Conservation (phyloP, 2,888 invertebrate species). For the Digitonthophagus gazella region DNA sequence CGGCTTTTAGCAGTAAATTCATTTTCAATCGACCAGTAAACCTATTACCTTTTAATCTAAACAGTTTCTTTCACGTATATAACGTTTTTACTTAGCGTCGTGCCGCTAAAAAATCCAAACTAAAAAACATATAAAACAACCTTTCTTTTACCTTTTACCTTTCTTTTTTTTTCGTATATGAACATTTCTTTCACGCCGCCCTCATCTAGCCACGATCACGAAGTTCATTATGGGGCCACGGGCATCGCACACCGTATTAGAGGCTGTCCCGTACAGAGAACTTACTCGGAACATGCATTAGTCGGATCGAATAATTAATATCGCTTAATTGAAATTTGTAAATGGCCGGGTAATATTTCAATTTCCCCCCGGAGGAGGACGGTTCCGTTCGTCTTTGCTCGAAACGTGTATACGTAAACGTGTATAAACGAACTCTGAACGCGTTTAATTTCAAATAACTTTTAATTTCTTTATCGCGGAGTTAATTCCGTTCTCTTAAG, state of each 20-base stretch:
- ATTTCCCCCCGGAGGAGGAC: conserved; percentile 1
- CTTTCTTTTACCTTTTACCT: background rate
- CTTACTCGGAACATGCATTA: conserved; percentile 12
- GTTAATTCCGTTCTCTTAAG: too few relatives aligned
- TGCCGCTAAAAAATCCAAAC: background rate
- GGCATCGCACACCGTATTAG: conserved; percentile 1
- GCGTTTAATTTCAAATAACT: background rate
- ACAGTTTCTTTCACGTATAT: too few relatives aligned
- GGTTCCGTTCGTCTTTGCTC: background rate
- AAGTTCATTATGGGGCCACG: conserved; percentile 10
- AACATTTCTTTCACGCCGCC: conserved; percentile 1
- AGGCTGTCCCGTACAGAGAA: conserved; percentile 16
- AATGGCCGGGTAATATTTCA: conserved; percentile 15
- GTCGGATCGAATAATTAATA: conserved; percentile 16
- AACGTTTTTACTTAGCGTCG: background rate
- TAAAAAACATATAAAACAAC: background rate
- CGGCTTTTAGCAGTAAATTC: background rate
- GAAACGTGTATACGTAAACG: background rate
- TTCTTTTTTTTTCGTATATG: background rate
- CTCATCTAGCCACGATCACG: conserved; percentile 15
- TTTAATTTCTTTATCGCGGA: background rate
- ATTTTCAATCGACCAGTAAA: background rate
- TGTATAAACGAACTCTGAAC: too few relatives aligned
- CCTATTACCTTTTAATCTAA: too few relatives aligned
- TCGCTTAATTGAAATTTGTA: conserved; percentile 17